phyloP scores from a whole-genome alignment of 2,113 vertebrate genomes.

The Xiphias gladius region DNA sequence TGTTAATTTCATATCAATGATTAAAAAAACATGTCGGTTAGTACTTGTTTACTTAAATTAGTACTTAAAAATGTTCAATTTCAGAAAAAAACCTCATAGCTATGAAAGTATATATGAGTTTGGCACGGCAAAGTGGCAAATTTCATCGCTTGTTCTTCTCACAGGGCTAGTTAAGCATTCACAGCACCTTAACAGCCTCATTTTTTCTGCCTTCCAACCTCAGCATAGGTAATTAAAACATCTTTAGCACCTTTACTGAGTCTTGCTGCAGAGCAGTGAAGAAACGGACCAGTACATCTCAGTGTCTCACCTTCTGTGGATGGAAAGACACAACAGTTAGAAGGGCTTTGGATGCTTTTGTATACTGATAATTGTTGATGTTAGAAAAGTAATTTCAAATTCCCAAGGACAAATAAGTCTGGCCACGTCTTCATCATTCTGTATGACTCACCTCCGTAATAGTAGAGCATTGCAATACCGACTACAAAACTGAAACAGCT shows the following conservation, averaged over 20 bases:
- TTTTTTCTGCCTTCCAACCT: slow-evolving; percentile 76
- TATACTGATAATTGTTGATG: not conserved
- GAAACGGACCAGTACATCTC: slow-evolving; percentile 50
- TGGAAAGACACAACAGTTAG: slow-evolving; percentile 15
- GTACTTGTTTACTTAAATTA: slow-evolving; percentile 1
- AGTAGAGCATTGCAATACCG: slow-evolving; percentile 90
- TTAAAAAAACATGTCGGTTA: slow-evolving; percentile 5
- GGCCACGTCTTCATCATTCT: not conserved
- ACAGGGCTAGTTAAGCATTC: not conserved
- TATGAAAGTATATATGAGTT: slow-evolving; percentile 23
- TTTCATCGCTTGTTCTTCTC: slow-evolving; percentile 39
- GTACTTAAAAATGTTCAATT: not conserved
- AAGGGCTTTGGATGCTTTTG: not conserved
- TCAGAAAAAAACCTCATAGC: not conserved
- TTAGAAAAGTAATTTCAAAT: not conserved
- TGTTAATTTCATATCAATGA: not conserved
- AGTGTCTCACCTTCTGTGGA: slow-evolving; percentile 63
- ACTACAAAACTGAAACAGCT: slow-evolving; percentile 90
- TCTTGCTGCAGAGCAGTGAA: slow-evolving; percentile 84
- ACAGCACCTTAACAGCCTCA: not conserved
- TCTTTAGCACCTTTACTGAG: slow-evolving; percentile 87
- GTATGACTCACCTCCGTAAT: slow-evolving; percentile 87
- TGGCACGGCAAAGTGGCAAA: slow-evolving; percentile 53
- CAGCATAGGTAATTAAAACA: slow-evolving; percentile 89
- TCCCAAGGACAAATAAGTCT: not conserved